Conservation (phyloP, 2,888 invertebrate genomes). For the Caenorhabditis wallacei region DNA sequence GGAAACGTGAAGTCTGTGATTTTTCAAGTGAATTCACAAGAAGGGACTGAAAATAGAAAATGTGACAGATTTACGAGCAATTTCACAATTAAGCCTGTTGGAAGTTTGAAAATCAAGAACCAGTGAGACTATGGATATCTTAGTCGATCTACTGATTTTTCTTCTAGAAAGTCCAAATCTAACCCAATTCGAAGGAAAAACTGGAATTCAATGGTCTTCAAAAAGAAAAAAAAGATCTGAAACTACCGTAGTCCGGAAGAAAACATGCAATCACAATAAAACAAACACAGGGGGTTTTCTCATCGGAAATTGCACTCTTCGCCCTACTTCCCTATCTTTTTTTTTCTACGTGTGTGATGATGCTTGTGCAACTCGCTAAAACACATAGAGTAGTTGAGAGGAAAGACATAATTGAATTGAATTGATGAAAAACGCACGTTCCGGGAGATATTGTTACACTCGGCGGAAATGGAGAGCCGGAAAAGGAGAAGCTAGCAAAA, state of each 20-base stretch:
- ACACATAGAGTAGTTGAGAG: conserved; percentile 17
- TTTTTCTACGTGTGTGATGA: conserved; percentile 21
- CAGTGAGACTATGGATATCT: no score
- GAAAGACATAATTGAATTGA: conserved; percentile 23
- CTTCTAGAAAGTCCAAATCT: no score
- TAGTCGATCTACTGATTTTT: no score
- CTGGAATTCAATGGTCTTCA: no score
- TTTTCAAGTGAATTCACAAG: neutral
- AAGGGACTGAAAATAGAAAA: neutral
- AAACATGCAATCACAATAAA: conserved; percentile 10
- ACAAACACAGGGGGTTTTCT: neutral
- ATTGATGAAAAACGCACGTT: conserved; percentile 10
- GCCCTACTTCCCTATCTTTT: conserved; percentile 10
- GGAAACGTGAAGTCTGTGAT: neutral
- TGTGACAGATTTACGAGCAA: neutral
- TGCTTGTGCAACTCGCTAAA: conserved; percentile 30
- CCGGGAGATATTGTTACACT: neutral
- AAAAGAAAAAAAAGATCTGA: no score
- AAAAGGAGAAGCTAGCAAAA: neutral
- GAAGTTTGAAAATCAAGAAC: neutral
- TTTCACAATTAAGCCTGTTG: no score
- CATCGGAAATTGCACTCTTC: conserved; percentile 16
- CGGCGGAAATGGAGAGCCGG: neutral
- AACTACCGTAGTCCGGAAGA: neutral
- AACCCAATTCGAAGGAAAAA: no score